phyloP scores from a whole-genome alignment of 2,113 vertebrate species.

The Ophiodon elongatus region DNA sequence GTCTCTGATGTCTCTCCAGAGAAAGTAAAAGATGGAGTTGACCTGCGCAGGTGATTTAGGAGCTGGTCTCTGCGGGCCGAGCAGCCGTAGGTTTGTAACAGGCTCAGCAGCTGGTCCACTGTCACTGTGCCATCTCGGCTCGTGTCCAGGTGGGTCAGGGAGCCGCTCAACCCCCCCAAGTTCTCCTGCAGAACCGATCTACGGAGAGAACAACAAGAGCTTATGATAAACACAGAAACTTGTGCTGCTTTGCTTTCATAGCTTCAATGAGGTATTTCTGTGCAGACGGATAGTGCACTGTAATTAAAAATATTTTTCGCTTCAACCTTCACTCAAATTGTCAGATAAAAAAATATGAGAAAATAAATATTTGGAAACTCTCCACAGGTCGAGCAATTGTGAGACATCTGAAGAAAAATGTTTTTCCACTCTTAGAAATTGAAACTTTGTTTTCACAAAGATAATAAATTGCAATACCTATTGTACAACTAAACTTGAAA shows the following conservation, averaged over 20 bases:
- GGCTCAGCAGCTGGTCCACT: conserved; percentile 26
- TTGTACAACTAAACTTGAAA: not conserved
- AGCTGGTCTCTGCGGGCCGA: conserved; percentile 16
- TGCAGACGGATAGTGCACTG: not conserved
- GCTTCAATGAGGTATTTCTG: not conserved
- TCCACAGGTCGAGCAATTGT: not conserved
- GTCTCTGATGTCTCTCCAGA: not conserved
- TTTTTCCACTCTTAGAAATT: not conserved
- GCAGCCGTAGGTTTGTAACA: conserved; percentile 12
- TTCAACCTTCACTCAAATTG: not conserved
- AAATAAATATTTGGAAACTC: not conserved
- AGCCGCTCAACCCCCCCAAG: conserved; percentile 72
- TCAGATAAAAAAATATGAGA: not conserved
- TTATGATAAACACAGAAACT: not conserved
- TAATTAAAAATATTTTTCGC: not conserved
- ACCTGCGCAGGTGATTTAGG: conserved; percentile 27
- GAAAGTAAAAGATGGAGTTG: not conserved
- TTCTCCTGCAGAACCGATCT: conserved; percentile 47
- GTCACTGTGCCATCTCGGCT: conserved; percentile 11
- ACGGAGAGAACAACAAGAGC: not conserved
- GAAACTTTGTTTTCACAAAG: not conserved
- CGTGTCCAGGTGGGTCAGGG: not conserved
- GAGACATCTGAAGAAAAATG: not conserved
- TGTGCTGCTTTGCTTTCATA: not conserved
- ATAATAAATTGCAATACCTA: no score